Evolutionary conservation across 2,888 invertebrate genomes (phyloP).

Genomic region (Drosophila falleni): DNA sequence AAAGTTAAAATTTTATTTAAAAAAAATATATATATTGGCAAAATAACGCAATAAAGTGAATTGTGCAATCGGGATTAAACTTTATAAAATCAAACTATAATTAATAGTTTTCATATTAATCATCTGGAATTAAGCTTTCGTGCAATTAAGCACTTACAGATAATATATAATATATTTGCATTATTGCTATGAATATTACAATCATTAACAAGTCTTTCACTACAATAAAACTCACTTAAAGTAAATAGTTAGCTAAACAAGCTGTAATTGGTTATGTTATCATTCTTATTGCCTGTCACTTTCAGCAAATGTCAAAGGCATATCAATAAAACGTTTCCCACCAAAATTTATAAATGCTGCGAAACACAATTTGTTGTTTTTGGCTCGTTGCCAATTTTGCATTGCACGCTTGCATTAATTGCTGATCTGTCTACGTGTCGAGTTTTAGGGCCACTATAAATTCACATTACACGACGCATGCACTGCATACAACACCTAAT

Average conservation of each 20-base stretch:
- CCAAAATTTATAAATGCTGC: conserved; percentile 30
- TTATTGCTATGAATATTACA: background rate
- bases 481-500: conserved; percentile 54
- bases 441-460: conserved; percentile 41
- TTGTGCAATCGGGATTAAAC: background rate
- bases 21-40: too few relatives aligned
- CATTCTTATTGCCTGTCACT: background rate
- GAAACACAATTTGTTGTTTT: conserved; percentile 27
- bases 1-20: too few relatives aligned
- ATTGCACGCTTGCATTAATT: conserved; percentile 49
- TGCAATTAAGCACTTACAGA: background rate
- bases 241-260: background rate
- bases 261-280: background rate
- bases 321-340: conserved; percentile 10
- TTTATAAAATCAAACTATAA: background rate
- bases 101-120: too few relatives aligned
- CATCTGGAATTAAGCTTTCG: too few relatives aligned
- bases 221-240: background rate
- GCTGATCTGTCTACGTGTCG: conserved; percentile 51
- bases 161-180: too few relatives aligned
- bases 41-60: background rate
- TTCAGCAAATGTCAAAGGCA: conserved; percentile 23
- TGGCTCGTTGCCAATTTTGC: conserved; percentile 13
- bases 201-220: background rate
- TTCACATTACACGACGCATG: conserved; percentile 42